Evolutionary conservation across 2,888 invertebrate genomes (phyloP).

Genomic region (Pheosia tremula): DNA sequence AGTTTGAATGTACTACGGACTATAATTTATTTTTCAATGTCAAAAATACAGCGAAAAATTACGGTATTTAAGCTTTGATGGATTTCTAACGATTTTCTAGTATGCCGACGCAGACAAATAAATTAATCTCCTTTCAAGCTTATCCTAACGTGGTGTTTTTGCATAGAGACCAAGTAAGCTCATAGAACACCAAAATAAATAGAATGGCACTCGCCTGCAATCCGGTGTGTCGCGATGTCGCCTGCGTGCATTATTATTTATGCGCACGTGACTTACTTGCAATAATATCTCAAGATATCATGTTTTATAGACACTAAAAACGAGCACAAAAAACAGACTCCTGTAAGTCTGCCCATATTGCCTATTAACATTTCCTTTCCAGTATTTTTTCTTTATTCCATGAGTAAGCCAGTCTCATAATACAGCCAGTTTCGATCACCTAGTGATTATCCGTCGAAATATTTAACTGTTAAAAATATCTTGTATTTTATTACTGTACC

Average conservation of each 20-base stretch:
- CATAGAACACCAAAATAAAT: too few species aligned
- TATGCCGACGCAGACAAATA: not conserved
- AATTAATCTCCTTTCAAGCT: conserved; percentile 1
- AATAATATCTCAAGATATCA: too few species aligned
- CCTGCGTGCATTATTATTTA: too few species aligned
- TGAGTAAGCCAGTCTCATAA: not conserved
- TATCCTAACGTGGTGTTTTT: not conserved
- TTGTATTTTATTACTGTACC: not conserved
- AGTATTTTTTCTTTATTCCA: not conserved
- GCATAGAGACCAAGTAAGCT: not conserved
- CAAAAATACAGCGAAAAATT: not conserved
- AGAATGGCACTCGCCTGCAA: too few species aligned
- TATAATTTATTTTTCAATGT: not conserved
- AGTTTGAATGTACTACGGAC: not conserved
- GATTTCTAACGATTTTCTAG: conserved; percentile 4
- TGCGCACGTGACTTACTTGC: too few species aligned
- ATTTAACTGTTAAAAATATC: not conserved
- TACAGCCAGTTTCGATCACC: conserved; percentile 2
- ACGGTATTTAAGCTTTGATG: not conserved
- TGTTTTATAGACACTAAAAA: too few species aligned
- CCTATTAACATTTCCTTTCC: too few species aligned
- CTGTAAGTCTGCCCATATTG: too few species aligned
- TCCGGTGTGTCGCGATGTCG: too few species aligned
- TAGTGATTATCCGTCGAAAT: not conserved
- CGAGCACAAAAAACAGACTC: too few species aligned